These are phyloP conservation scores for Oreortyx pictus DNA, from an alignment of 2,797 vertebrate species.

Conservation along the genomic window DNA sequence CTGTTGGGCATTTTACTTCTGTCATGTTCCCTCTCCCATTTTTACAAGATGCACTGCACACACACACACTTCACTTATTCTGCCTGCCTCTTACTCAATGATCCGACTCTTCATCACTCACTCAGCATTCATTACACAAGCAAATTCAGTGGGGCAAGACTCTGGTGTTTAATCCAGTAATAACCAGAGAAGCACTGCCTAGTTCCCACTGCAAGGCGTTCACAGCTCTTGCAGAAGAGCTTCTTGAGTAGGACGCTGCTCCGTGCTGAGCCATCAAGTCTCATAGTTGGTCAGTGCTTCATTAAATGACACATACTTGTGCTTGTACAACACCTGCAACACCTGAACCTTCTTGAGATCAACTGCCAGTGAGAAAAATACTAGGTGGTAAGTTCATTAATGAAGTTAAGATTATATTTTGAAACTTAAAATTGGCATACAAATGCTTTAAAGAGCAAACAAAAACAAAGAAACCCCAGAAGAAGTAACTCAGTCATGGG, in stretches of 20 bases:
- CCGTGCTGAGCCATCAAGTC: neutral
- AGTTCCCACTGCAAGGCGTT: neutral
- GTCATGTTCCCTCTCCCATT: neutral
- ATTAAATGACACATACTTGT: neutral
- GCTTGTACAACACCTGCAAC: neutral
- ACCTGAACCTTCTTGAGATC: neutral
- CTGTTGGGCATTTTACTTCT: neutral
- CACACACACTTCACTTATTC: neutral
- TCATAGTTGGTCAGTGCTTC: neutral
- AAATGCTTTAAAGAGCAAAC: neutral
- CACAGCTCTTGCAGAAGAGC: neutral
- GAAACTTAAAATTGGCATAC: neutral
- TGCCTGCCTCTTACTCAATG: neutral
- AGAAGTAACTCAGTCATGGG: neutral
- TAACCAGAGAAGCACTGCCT: neutral
- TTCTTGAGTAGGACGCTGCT: neutral
- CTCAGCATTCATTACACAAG: neutral
- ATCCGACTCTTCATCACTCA: neutral
- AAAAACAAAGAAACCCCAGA: neutral
- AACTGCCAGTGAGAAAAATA: neutral
- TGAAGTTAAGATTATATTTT: neutral
- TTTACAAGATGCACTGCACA: neutral
- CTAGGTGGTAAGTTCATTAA: neutral
- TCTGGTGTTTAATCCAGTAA: neutral
- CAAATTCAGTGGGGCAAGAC: slow-evolving; percentile 5